These are phyloP conservation scores for Boloria selene DNA, from an alignment of 2,888 invertebrate genomes.

Conservation along the genomic window DNA sequence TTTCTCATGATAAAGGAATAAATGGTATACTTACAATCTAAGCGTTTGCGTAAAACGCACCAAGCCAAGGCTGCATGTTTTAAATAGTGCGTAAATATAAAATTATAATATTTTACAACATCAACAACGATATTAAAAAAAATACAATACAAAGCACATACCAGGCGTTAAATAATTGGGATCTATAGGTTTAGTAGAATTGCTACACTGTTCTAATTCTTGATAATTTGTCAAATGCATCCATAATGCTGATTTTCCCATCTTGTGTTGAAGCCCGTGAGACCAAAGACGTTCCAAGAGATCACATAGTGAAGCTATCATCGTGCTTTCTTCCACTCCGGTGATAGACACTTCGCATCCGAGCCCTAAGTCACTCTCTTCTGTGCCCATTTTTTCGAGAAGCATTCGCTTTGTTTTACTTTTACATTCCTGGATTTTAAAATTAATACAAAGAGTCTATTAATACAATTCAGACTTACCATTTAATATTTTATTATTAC, in stretches of 20 bases:
- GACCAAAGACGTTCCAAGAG: conserved; percentile 98
- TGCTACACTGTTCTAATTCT: conserved; percentile 88
- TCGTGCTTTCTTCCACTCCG: conserved; percentile 96
- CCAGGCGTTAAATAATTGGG: conserved; percentile 57
- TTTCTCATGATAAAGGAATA: too few relatives aligned
- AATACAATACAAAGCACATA: conserved; percentile 23
- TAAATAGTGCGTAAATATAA: conserved; percentile 39
- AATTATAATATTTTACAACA: background rate
- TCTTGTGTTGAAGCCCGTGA: conserved; percentile 96
- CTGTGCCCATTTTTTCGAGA: conserved; percentile 99
- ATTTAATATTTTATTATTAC: too few relatives aligned
- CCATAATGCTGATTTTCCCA: conserved; percentile 99
- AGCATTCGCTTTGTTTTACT: conserved; percentile 98
- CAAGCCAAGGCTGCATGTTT: conserved; percentile 92
- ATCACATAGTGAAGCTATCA: conserved; percentile 99
- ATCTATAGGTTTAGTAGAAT: conserved; percentile 76
- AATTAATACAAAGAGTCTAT: conserved; percentile 15
- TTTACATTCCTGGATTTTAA: conserved; percentile 88
- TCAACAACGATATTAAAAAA: background rate
- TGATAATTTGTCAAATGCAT: conserved; percentile 95
- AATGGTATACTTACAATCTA: conserved; percentile 96
- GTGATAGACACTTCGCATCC: conserved; percentile 87
- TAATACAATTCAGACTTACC: background rate
- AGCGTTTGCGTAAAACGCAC: conserved; percentile 94
- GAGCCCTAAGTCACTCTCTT: conserved; percentile 96